Percentiles rank a stretch among this genome's conserved stretches.
Conservation (phyloP, 1,140 invertebrate genomes). For the Bombus fervidus region DNA sequence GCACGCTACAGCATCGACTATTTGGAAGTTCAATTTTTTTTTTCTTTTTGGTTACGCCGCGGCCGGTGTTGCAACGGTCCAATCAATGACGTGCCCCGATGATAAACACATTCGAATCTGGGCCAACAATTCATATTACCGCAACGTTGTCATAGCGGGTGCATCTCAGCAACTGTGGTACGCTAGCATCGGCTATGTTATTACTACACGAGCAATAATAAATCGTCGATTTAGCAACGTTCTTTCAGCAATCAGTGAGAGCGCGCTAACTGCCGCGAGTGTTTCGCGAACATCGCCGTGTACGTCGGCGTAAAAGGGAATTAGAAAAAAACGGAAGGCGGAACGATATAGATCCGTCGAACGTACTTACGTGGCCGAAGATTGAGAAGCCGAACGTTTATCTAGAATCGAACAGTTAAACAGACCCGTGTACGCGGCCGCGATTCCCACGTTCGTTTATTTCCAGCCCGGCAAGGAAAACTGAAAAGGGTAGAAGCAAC, state of each 20-base stretch:
- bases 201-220: conserved; percentile 69
- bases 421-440: not conserved
- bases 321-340: not conserved
- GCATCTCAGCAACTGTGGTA: conserved; percentile 44
- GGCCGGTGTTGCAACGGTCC: conserved; percentile 34
- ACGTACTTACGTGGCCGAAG: not conserved
- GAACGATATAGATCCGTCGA: not conserved
- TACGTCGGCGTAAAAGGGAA: not conserved
- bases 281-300: conserved; percentile 34
- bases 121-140: conserved; percentile 57
- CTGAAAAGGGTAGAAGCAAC: not conserved
- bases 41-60: not conserved
- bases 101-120: conserved; percentile 49
- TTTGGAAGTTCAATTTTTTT: not conserved
- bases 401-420: conserved; percentile 29
- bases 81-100: conserved; percentile 21
- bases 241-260: conserved; percentile 68
- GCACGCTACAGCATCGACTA: not conserved
- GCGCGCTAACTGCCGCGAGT: conserved; percentile 37
- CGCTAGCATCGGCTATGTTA: conserved; percentile 45
- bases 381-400: not conserved
- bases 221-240: conserved; percentile 71
- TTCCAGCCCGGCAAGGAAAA: no score
- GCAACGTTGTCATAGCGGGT: conserved; percentile 64
- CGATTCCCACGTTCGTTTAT: conserved; percentile 28